Conservation (phyloP, 2,888 invertebrate genomes). For the Trichacis sp. region DNA sequence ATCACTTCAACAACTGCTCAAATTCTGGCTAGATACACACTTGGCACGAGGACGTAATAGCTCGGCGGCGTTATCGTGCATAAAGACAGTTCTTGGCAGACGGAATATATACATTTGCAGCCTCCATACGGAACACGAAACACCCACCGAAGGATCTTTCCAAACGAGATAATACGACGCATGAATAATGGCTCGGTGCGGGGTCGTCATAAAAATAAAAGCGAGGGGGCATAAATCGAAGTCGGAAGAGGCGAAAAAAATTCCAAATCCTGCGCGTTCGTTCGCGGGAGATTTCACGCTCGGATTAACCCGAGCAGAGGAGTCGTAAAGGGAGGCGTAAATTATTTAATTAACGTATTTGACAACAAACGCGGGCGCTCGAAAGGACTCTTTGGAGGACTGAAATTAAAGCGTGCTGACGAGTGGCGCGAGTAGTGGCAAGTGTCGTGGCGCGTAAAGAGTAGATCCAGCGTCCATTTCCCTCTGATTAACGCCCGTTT, state of each 20-base stretch:
- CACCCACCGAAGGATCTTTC: slow-evolving; percentile 29
- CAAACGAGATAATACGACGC: slow-evolving; percentile 22
- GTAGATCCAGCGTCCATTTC: background rate
- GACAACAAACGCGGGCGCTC: background rate
- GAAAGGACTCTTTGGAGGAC: background rate
- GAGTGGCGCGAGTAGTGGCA: background rate
- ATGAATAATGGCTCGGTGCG: slow-evolving; percentile 30
- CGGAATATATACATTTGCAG: slow-evolving; percentile 35
- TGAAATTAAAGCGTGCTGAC: background rate
- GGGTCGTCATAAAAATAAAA: slow-evolving; percentile 20
- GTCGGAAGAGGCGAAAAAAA: background rate
- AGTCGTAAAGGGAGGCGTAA: too few species aligned
- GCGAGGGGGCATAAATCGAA: background rate
- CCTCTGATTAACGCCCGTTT: slow-evolving; percentile 2
- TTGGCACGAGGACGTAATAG: slow-evolving; percentile 61
- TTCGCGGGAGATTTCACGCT: too few species aligned
- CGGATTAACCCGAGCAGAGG: too few species aligned
- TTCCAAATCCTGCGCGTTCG: too few species aligned
- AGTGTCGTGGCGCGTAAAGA: background rate
- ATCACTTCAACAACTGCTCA: slow-evolving; percentile 32
- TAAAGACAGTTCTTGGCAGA: slow-evolving; percentile 56
- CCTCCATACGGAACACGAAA: slow-evolving; percentile 30
- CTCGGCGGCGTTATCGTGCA: slow-evolving; percentile 54
- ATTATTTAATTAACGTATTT: background rate
- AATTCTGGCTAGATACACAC: slow-evolving; percentile 57